Evolutionary conservation across 2,888 invertebrate species (phyloP).

Genomic region (Nomada fabriciana): DNA sequence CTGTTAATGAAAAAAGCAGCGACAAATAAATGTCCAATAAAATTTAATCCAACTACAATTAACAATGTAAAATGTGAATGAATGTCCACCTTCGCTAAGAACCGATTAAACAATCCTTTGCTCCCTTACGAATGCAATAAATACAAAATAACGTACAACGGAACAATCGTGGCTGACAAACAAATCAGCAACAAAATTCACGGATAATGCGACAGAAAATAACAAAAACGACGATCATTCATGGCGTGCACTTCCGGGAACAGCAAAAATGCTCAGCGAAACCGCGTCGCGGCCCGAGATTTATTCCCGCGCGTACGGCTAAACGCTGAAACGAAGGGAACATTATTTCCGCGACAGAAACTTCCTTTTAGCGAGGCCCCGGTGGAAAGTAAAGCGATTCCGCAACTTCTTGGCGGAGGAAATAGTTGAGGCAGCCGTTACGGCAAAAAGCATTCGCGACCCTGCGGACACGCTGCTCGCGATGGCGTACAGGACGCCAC

Average conservation of each 20-base stretch:
- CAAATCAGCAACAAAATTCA: not conserved
- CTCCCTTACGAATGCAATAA: too few relatives aligned
- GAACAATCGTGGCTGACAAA: too few relatives aligned
- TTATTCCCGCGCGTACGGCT: slow-evolving; percentile 38
- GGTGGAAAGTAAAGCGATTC: slow-evolving; percentile 68
- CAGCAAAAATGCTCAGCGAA: not conserved
- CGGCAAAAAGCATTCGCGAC: slow-evolving; percentile 72
- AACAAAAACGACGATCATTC: not conserved
- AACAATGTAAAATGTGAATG: too few relatives aligned
- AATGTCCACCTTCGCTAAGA: too few relatives aligned
- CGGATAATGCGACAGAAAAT: not conserved
- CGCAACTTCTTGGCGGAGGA: slow-evolving; percentile 66
- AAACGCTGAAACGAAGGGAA: slow-evolving; percentile 63
- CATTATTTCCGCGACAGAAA: slow-evolving; percentile 64
- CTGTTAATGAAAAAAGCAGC: too few relatives aligned
- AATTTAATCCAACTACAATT: too few relatives aligned
- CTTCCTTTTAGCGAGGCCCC: slow-evolving; percentile 55
- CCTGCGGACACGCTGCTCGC: slow-evolving; percentile 23
- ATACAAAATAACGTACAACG: too few relatives aligned
- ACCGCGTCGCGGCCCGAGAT: slow-evolving; percentile 7
- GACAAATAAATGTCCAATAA: too few relatives aligned
- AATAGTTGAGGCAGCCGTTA: slow-evolving; percentile 67
- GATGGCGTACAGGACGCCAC: slow-evolving; percentile 33
- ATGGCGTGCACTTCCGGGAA: not conserved
- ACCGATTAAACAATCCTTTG: too few relatives aligned